Conservation (phyloP, 2,797 vertebrate genomes). For the Perdix hodgsoniae region DNA sequence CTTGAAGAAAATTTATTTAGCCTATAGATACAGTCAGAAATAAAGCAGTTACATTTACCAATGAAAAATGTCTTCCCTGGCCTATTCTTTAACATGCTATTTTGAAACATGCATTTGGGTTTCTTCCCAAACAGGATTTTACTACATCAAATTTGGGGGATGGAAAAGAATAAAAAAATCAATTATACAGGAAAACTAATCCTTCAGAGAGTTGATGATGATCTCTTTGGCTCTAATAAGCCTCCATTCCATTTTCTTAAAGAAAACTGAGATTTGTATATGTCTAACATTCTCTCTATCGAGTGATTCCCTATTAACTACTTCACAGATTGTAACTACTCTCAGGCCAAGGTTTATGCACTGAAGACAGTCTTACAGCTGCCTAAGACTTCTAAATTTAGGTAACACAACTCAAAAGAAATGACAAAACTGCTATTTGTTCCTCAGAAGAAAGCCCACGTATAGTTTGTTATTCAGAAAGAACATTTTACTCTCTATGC, state of each 20-base stretch:
- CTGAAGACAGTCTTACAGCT: not conserved
- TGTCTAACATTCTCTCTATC: not conserved
- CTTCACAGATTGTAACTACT: not conserved
- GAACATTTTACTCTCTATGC: not conserved
- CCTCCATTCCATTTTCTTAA: not conserved
- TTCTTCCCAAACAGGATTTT: not conserved
- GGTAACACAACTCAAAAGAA: not conserved
- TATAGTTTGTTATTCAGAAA: not conserved
- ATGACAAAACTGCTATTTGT: not conserved
- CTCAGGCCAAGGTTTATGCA: not conserved
- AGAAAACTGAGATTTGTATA: not conserved
- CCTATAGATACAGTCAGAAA: not conserved
- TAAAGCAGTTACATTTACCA: not conserved
- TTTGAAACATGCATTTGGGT: not conserved
- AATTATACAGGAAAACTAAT: not conserved
- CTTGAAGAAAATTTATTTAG: not conserved
- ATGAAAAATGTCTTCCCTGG: not conserved
- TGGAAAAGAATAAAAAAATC: not conserved
- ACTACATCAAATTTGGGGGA: not conserved
- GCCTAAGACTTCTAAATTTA: not conserved
- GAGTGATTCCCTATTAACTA: not conserved
- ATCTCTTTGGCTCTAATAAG: not conserved
- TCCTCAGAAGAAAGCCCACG: not conserved
- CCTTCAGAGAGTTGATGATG: not conserved
- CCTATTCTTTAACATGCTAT: not conserved